Conservation (phyloP, 1,140 invertebrate genomes). For the Battus philenor region DNA sequence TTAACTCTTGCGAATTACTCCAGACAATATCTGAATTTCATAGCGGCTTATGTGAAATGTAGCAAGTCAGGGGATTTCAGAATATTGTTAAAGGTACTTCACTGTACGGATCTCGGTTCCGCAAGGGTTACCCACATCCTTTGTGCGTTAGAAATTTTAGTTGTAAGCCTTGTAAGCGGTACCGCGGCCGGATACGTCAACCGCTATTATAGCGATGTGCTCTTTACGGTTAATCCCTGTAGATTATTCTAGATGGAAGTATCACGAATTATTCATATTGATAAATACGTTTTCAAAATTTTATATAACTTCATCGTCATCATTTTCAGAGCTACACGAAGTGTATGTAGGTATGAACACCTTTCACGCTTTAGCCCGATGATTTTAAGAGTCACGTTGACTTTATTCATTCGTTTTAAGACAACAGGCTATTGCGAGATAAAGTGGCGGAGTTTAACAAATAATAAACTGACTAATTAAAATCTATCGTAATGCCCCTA, state of each 20-base stretch:
- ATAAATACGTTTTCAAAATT: no score
- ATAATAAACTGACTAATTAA: no score
- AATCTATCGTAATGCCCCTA: no score
- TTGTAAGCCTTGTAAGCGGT: constrained; percentile 23
- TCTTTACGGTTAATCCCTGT: constrained; percentile 26
- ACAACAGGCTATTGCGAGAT: no score
- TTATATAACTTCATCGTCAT: no score
- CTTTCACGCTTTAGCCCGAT: no score
- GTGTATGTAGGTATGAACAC: no score
- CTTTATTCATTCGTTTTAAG: no score
- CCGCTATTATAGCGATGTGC: constrained; percentile 19
- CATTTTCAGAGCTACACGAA: no score
- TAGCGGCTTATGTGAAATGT: not conserved
- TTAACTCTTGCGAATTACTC: constrained; percentile 5
- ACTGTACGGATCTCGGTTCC: constrained; percentile 15
- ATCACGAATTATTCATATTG: constrained; percentile 9
- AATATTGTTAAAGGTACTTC: constrained; percentile 14
- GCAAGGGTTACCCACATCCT: constrained; percentile 31
- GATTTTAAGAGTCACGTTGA: no score
- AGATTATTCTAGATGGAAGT: constrained; percentile 28
- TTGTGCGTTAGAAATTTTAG: constrained; percentile 32
- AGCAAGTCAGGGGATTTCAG: not conserved
- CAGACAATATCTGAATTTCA: not conserved
- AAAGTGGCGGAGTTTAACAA: no score
- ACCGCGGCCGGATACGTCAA: constrained; percentile 32